These are phyloP conservation scores for Mesocricetus auratus DNA, from an alignment of 2,113 vertebrate species.

Conservation along the genomic window DNA sequence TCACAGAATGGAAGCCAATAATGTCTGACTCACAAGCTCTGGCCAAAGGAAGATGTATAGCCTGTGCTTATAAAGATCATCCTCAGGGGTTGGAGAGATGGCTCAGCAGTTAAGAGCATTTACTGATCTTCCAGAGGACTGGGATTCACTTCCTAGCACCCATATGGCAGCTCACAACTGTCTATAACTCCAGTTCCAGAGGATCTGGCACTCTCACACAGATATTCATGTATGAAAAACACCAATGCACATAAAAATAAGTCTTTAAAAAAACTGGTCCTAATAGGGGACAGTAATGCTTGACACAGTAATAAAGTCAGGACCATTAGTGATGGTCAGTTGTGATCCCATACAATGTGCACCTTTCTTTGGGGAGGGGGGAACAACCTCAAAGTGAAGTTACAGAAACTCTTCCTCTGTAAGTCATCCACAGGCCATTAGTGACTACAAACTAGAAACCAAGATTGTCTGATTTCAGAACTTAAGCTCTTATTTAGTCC, in stretches of 20 bases:
- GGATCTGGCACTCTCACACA: neutral
- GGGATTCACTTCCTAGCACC: neutral
- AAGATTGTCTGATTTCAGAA: slow-evolving; percentile 40
- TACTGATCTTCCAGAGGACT: neutral
- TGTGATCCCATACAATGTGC: neutral
- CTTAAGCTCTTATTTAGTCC: neutral
- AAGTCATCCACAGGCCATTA: neutral
- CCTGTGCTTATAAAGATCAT: neutral
- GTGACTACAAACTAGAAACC: slow-evolving; percentile 56
- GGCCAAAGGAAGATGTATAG: neutral
- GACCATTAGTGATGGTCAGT: neutral
- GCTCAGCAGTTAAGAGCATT: neutral
- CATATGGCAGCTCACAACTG: neutral
- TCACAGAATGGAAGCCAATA: neutral
- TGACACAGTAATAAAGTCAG: neutral
- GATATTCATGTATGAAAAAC: neutral
- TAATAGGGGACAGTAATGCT: neutral
- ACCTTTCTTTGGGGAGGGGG: neutral
- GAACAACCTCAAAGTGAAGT: slow-evolving; percentile 32
- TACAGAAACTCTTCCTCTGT: neutral
- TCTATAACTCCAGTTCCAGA: neutral
- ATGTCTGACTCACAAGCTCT: neutral
- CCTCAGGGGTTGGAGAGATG: neutral
- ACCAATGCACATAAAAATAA: neutral
- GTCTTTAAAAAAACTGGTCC: neutral